phyloP scores from a whole-genome alignment of 2,113 vertebrate species.

The Atrichornis clamosus region DNA sequence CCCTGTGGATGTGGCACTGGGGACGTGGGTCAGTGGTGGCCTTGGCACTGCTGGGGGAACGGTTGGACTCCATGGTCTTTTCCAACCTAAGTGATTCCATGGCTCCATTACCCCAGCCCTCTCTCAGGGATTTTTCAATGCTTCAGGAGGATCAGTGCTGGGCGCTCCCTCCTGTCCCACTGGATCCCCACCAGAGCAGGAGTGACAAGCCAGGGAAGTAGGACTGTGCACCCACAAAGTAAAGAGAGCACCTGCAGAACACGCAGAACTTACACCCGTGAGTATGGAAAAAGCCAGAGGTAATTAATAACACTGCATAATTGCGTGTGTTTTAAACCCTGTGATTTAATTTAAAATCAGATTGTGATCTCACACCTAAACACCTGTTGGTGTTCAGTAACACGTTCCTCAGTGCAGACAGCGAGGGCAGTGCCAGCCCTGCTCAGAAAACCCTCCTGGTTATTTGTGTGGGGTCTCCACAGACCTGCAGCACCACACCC shows the following conservation, averaged over 20 bases:
- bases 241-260: background rate
- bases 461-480: background rate
- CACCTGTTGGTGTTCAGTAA: background rate
- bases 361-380: background rate
- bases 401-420: background rate
- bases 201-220: background rate
- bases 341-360: background rate
- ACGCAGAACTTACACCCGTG: background rate
- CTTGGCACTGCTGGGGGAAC: background rate
- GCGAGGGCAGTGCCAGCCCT: background rate
- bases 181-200: too few species aligned
- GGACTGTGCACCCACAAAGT: background rate
- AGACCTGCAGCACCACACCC: background rate
- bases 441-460: background rate
- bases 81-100: background rate
- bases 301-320: background rate
- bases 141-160: background rate
- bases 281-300: background rate
- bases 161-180: background rate
- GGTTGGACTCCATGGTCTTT: background rate
- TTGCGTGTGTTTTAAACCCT: background rate
- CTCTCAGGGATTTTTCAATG: background rate
- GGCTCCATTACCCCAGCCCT: background rate
- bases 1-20: background rate
- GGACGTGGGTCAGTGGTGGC: background rate